Evolutionary conservation across 2,113 vertebrate genomes (phyloP), one percentile per base, ranked within the genome.

Genomic region (Ammodytes dubius): DNA sequence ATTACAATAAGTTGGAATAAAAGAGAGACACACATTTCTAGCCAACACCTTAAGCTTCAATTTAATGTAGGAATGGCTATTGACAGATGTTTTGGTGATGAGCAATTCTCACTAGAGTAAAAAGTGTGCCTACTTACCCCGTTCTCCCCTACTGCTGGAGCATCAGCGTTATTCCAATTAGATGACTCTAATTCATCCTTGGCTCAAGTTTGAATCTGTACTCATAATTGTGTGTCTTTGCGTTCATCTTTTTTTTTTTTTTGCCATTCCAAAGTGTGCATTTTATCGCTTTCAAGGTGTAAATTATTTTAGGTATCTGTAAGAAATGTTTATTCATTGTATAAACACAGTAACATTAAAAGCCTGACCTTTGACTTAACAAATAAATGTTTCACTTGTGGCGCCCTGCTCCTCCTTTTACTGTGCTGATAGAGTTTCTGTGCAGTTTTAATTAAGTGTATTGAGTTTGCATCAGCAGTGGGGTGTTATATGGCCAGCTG

Each of bases 371-470:
- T 81, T 83, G 74, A 87, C 86, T 79, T 87, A 3, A 17, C 54
- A 50, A n/a, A 87, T 2, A 9, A 54, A 65, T 80, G 27, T 82
- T 88, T 86, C 77, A 83, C 59, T 77, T 47, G 59, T 65, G 50
- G 72, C 12, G 10, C 76, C 70, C 5, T 61, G 85, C 87, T 10
- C 76, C 84, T 72, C 86, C 46, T 77, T 77, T 52, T 47, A 88
- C 75, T 91, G 76, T 85, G 79, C 87, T 86, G 83, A 92, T 90
- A 85, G 85, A 83, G 81, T 89, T 92, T 90, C 81, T 87, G 81
- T 83, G 86, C 89, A 68, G 86, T 94, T 93, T 27, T 95, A 94
- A 95, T 95, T 93, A 94, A 94, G 86, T 52, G 73, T 93, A 94
- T 94, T 92, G 92, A 91, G 91, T 93, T 93, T 93, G 87, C 86